phyloP scores from a whole-genome alignment of 2,888 invertebrate species.

The Petrolisthes cinctipes region DNA sequence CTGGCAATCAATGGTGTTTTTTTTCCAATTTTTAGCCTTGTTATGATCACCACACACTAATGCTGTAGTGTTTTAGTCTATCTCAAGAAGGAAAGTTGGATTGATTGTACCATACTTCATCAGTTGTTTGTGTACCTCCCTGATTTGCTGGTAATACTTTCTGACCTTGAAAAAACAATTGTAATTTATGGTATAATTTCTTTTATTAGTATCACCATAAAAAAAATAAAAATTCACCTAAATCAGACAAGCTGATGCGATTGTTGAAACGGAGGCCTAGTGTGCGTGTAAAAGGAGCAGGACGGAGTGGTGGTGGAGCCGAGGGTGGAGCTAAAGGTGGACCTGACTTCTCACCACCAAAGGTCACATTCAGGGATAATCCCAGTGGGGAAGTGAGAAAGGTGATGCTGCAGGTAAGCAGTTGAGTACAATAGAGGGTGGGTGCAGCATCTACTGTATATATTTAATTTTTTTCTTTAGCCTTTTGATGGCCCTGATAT shows the following conservation, averaged over 20 bases:
- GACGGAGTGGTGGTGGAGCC: constrained; percentile 29
- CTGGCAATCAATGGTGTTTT: not conserved
- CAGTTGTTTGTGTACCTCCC: no score
- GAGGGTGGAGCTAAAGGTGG: constrained; percentile 38
- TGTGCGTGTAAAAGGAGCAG: constrained; percentile 52
- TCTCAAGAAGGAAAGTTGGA: no score
- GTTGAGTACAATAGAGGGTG: not conserved
- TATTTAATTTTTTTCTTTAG: no score
- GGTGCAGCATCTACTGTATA: no score
- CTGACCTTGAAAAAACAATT: no score
- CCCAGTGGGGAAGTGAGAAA: constrained; percentile 64
- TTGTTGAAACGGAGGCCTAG: constrained; percentile 61
- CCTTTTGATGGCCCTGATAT: no score
- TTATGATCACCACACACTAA: not conserved
- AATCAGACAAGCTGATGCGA: constrained; percentile 58
- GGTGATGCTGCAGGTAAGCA: constrained; percentile 57
- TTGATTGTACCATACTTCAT: no score
- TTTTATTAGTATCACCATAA: no score
- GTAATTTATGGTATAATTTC: no score
- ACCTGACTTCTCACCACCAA: constrained; percentile 53
- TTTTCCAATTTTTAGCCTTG: not conserved
- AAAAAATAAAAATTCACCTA: no score
- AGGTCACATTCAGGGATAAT: constrained; percentile 65
- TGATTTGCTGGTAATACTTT: no score
- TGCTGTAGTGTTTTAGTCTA: no score